A percentile compares a stretch with the other conserved stretches of the same genome.
phyloP scores from a whole-genome alignment of 64 coral and sea anemone genomes.

The Catalaphyllia jardinei region DNA sequence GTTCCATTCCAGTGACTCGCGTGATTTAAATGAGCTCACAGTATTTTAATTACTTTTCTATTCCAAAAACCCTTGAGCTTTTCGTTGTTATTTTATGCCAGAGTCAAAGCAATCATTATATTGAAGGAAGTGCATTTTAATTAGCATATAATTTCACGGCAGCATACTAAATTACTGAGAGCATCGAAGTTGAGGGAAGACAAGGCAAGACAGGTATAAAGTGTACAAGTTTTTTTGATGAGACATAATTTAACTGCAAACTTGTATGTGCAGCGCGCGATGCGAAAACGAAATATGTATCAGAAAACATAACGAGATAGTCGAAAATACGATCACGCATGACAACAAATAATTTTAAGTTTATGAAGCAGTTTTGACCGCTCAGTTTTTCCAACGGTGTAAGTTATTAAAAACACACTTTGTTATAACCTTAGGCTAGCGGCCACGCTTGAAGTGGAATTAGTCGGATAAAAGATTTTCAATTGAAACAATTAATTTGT shows the following conservation, averaged over 20 bases:
- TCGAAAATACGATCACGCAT: neutral
- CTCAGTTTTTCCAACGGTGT: constrained; percentile 1
- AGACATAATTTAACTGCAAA: neutral
- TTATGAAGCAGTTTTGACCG: neutral
- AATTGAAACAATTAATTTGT: constrained; percentile 51
- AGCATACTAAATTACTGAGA: neutral
- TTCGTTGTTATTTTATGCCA: neutral
- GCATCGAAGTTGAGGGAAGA: neutral
- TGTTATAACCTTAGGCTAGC: constrained; percentile 32
- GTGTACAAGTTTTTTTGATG: neutral
- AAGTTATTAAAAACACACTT: constrained; percentile 24
- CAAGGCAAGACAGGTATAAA: neutral
- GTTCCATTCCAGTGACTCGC: neutral
- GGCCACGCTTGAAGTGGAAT: constrained; percentile 39
- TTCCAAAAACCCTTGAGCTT: neutral
- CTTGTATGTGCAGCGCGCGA: neutral
- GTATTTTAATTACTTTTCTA: constrained; percentile 26
- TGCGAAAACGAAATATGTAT: neutral
- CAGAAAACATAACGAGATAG: neutral
- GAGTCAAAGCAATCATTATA: neutral
- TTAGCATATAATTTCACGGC: neutral
- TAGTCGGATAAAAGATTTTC: constrained; percentile 24
- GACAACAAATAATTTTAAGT: neutral
- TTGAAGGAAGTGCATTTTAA: neutral
- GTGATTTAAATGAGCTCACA: neutral